These are phyloP conservation scores for Lordiphosa fenestrarum DNA, from an alignment of 2,888 invertebrate species.

Conservation along the genomic window DNA sequence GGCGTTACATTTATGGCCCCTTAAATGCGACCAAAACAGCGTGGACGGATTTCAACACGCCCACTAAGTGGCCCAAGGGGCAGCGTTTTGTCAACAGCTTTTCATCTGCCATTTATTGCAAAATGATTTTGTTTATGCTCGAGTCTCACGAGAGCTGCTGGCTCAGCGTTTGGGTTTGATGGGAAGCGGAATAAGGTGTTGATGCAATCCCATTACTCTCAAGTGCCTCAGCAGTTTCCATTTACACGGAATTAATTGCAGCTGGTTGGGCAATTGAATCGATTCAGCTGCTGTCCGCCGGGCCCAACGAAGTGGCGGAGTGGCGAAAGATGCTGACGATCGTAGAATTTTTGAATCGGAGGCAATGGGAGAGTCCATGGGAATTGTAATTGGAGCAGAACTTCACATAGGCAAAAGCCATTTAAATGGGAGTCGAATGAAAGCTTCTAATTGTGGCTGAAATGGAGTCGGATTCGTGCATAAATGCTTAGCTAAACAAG, in stretches of 20 bases:
- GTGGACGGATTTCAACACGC: neutral
- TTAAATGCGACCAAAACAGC: constrained; percentile 43
- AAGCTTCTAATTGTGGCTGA: no score
- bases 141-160: constrained; percentile 53
- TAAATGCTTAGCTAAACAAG: no score
- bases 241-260: constrained; percentile 49
- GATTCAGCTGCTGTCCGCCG: constrained; percentile 4
- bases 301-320: neutral
- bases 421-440: no score
- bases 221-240: constrained; percentile 55
- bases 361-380: neutral
- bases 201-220: constrained; percentile 52
- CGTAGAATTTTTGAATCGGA: neutral
- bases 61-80: constrained; percentile 16
- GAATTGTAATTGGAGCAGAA: no score
- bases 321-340: constrained; percentile 6
- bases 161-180: constrained; percentile 34
- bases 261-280: constrained; percentile 32
- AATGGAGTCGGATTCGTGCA: no score
- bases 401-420: no score
- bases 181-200: constrained; percentile 52
- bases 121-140: constrained; percentile 38
- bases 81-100: constrained; percentile 5
- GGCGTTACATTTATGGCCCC: constrained; percentile 67
- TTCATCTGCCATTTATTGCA: constrained; percentile 34